These are phyloP conservation scores for Vidua chalybeata DNA, from an alignment of 2,113 vertebrate genomes.

Conservation along the genomic window DNA sequence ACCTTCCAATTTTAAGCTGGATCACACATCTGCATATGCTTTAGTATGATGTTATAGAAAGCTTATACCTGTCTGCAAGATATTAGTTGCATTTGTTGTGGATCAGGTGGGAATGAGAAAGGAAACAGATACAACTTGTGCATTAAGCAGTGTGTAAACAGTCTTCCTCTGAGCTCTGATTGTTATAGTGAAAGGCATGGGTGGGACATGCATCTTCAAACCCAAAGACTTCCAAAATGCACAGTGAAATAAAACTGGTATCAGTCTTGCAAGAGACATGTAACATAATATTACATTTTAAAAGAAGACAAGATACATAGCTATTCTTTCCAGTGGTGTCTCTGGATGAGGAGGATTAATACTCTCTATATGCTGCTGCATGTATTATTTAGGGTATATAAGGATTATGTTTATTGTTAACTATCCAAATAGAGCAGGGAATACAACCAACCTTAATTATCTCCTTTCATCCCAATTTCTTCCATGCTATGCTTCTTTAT, in stretches of 20 bases:
- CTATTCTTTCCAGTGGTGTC: background rate
- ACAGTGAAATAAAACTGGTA: background rate
- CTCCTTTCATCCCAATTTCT: background rate
- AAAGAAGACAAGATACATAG: background rate
- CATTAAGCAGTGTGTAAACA: background rate
- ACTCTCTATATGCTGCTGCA: background rate
- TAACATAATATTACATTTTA: background rate
- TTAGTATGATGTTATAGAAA: background rate
- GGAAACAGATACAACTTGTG: background rate
- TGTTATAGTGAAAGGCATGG: background rate
- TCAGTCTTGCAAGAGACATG: background rate
- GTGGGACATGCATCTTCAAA: background rate
- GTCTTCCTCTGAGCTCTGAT: background rate
- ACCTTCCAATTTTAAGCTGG: background rate
- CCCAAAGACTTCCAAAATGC: background rate
- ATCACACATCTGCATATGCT: background rate
- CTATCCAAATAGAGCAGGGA: background rate
- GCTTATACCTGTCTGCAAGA: background rate
- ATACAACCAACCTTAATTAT: background rate
- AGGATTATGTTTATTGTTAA: background rate
- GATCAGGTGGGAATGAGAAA: background rate
- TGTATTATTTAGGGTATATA: background rate
- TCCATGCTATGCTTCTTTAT: background rate
- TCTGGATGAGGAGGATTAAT: background rate
- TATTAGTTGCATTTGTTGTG: background rate